Conservation (phyloP, 2,797 vertebrate genomes). For the Lindbergichthys nudifrons region DNA sequence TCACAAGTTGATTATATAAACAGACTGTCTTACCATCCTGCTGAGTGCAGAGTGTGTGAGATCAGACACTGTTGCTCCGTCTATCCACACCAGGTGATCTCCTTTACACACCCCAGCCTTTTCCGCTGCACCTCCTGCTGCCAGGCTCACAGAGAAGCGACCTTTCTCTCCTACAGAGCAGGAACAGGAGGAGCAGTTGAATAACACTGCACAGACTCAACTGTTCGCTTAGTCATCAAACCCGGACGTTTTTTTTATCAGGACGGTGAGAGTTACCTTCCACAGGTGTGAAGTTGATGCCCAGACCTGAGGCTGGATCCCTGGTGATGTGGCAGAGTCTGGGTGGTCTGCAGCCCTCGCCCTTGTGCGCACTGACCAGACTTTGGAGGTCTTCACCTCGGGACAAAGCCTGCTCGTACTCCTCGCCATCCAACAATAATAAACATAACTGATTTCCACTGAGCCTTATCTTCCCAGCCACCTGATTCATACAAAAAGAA, state of each 20-base stretch:
- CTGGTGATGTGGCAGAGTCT: conserved; percentile 88
- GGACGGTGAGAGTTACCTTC: conserved; percentile 74
- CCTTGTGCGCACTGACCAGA: conserved; percentile 56
- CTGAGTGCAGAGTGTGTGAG: conserved; percentile 84
- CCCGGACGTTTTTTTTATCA: conserved; percentile 4
- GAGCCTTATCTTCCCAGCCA: conserved; percentile 88
- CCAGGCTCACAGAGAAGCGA: conserved; percentile 84
- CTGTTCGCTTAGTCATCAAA: conserved; percentile 11
- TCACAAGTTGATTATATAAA: no score
- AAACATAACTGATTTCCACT: conserved; percentile 89
- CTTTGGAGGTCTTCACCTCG: conserved; percentile 69
- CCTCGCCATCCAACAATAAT: conserved; percentile 80
- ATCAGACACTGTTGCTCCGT: conserved; percentile 86
- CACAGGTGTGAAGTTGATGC: conserved; percentile 85
- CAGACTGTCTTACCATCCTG: conserved; percentile 84
- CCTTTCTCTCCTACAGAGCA: conserved; percentile 84
- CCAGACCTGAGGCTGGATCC: conserved; percentile 84
- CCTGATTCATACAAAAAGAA: conserved; percentile 77
- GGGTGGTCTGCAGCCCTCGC: conserved; percentile 78
- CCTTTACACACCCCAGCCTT: conserved; percentile 87
- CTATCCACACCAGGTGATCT: conserved; percentile 91
- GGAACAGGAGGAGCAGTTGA: conserved; percentile 23
- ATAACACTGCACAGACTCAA: neutral
- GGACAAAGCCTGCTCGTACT: conserved; percentile 79
- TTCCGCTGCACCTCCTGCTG: conserved; percentile 87